Evolutionary conservation across 2,797 vertebrate species (phyloP).

Genomic region (Parambassis ranga): DNA sequence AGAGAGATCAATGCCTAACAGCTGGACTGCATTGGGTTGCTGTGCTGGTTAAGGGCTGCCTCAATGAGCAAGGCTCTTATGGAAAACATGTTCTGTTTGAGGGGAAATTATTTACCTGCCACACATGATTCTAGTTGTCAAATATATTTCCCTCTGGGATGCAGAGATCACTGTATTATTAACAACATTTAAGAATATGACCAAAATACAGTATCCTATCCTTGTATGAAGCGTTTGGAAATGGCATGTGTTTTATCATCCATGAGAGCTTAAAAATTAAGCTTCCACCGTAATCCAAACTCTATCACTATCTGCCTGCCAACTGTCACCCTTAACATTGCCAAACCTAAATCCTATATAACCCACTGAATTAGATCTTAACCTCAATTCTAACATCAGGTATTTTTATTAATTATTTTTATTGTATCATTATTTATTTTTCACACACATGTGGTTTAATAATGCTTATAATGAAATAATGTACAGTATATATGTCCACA

Average conservation of each 20-base stretch:
- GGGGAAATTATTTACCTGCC: too few species aligned
- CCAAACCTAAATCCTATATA: slow-evolving; percentile 66
- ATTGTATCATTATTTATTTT: not conserved
- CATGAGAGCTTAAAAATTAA: slow-evolving; percentile 73
- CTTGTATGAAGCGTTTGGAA: slow-evolving; percentile 54
- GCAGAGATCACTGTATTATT: slow-evolving; percentile 10
- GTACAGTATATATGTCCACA: not conserved
- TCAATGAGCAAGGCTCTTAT: slow-evolving; percentile 33
- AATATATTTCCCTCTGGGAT: too few species aligned
- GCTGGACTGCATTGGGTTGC: slow-evolving; percentile 74
- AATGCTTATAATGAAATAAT: not conserved
- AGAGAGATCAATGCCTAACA: slow-evolving; percentile 86
- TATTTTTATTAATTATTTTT: slow-evolving; percentile 10
- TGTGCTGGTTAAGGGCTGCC: slow-evolving; percentile 42
- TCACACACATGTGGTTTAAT: not conserved
- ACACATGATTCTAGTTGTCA: too few species aligned
- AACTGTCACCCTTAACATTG: slow-evolving; percentile 68
- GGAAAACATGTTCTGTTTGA: slow-evolving; percentile 33
- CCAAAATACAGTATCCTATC: slow-evolving; percentile 39
- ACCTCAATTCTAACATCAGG: slow-evolving; percentile 51
- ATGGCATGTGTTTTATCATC: slow-evolving; percentile 74
- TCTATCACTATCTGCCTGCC: slow-evolving; percentile 69
- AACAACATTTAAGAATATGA: slow-evolving; percentile 17
- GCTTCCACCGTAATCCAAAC: slow-evolving; percentile 70
- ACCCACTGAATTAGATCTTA: slow-evolving; percentile 67